These are phyloP conservation scores for Pantherophis alleghaniensis DNA, from an alignment of 2,797 vertebrate genomes.

Conservation along the genomic window DNA sequence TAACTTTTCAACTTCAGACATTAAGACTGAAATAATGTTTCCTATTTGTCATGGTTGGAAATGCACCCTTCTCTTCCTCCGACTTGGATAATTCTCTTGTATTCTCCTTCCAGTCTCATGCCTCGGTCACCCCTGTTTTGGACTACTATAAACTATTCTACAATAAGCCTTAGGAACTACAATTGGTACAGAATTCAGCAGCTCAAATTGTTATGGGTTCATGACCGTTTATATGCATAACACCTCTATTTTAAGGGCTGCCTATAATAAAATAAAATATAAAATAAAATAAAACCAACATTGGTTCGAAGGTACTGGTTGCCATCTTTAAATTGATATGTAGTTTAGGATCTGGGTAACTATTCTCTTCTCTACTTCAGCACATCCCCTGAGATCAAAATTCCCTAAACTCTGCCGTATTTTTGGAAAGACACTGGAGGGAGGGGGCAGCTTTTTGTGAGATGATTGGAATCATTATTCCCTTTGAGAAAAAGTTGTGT, in stretches of 20 bases:
- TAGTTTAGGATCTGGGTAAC: background rate
- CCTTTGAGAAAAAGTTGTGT: background rate
- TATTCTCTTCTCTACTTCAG: background rate
- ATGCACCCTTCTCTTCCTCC: background rate
- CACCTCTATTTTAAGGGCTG: background rate
- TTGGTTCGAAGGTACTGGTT: background rate
- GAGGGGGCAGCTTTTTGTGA: background rate
- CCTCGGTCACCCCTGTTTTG: background rate
- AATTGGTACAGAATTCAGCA: background rate
- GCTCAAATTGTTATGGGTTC: background rate
- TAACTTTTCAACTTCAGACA: background rate
- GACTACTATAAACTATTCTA: background rate
- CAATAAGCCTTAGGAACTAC: background rate
- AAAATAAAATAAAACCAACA: background rate
- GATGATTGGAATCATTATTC: background rate
- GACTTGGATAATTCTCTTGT: background rate
- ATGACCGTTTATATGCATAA: background rate
- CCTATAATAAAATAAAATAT: background rate
- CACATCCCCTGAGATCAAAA: background rate
- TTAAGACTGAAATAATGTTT: background rate
- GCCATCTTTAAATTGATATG: background rate
- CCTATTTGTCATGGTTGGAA: background rate
- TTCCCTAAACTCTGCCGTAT: background rate
- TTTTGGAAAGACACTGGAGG: background rate
- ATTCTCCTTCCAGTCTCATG: background rate